Evolutionary conservation across 1,140 invertebrate genomes (phyloP).

Genomic region (Cherax destructor): DNA sequence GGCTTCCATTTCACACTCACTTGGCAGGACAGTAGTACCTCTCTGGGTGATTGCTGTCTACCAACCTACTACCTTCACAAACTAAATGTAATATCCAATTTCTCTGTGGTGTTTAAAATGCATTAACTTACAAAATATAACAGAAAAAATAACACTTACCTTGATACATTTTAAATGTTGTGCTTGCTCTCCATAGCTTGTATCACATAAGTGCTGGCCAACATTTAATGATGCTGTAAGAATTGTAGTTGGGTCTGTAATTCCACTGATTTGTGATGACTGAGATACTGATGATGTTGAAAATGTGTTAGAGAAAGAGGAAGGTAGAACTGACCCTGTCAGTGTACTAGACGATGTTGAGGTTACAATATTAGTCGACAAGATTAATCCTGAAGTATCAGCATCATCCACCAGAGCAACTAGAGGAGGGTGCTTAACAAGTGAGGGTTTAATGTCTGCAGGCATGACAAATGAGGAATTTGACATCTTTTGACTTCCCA

Average conservation of each 20-base stretch:
- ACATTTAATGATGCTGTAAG: conserved; percentile 16
- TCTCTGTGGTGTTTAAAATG: too few relatives aligned
- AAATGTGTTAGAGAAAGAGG: conserved; percentile 42
- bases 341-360: background rate
- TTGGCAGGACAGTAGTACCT: too few relatives aligned
- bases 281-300: conserved; percentile 2
- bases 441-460: conserved; percentile 17
- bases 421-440: conserved; percentile 18
- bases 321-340: background rate
- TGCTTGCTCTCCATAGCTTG: conserved; percentile 12
- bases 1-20: too few relatives aligned
- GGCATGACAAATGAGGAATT: background rate
- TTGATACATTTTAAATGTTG: conserved; percentile 17
- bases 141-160: background rate
- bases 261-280: background rate
- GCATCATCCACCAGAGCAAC: conserved; percentile 27
- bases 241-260: conserved; percentile 12
- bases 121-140: too few relatives aligned
- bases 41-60: too few relatives aligned
- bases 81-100: too few relatives aligned
- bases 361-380: conserved; percentile 3
- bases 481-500: conserved; percentile 6
- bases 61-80: too few relatives aligned
- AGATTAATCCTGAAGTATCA: background rate
- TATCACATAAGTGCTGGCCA: conserved; percentile 7